Evolutionary conservation across 2,797 vertebrate genomes (phyloP).

Genomic region (Eidolon dupreanum): DNA sequence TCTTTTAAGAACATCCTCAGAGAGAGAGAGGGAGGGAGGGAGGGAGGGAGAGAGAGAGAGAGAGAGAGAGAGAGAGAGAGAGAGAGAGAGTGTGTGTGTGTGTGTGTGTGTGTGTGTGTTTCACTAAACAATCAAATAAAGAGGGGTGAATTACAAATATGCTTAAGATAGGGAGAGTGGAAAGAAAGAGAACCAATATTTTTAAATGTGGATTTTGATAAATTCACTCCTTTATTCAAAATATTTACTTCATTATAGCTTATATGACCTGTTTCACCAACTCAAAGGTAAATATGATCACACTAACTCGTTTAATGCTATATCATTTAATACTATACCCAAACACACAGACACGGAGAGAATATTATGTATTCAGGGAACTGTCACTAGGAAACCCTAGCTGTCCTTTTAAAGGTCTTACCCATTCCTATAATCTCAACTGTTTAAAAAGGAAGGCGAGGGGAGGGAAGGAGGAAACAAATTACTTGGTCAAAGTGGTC

Average conservation of each 20-base stretch:
- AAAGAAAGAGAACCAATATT: constrained; percentile 21
- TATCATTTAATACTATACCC: not conserved
- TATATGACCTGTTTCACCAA: not conserved
- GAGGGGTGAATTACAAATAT: not conserved
- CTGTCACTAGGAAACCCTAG: not conserved
- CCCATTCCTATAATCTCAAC: not conserved
- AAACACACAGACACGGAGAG: not conserved
- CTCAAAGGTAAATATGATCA: not conserved
- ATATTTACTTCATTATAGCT: not conserved
- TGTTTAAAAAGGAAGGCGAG: not conserved
- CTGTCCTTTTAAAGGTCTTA: not conserved
- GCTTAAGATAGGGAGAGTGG: not conserved
- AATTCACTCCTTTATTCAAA: not conserved
- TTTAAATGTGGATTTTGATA: constrained; percentile 16
- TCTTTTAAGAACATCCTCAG: constrained; percentile 43
- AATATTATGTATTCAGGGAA: not conserved
- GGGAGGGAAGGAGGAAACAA: too few relatives aligned
- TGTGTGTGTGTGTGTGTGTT: not conserved
- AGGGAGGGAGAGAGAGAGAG: too few relatives aligned
- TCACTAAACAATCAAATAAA: constrained; percentile 44
- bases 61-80: too few relatives aligned
- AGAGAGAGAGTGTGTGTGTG: too few relatives aligned
- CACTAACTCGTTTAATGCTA: not conserved
- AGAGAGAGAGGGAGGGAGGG: not conserved
- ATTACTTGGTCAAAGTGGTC: not conserved